Conservation (phyloP, 2,113 vertebrate genomes). For the Chrysemys picta region DNA sequence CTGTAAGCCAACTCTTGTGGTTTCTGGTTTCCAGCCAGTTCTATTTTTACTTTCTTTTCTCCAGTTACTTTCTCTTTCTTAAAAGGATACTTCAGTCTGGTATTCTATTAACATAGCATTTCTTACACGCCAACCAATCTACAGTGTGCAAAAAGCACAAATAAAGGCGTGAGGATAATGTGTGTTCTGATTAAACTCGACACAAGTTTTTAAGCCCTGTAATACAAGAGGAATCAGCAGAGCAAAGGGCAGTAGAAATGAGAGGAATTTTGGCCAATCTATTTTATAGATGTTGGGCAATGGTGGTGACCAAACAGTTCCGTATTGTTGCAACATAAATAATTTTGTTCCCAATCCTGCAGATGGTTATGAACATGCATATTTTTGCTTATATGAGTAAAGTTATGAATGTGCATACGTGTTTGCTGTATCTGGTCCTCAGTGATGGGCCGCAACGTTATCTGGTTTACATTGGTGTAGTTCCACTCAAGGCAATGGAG, state of each 20-base stretch:
- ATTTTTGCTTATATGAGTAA: not conserved
- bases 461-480: no score
- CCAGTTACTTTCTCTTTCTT: not conserved
- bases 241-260: not conserved
- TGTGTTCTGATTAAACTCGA: not conserved
- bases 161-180: not conserved
- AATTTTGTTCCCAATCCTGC: not conserved
- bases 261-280: not conserved
- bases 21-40: constrained; percentile 75
- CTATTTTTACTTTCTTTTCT: constrained; percentile 72
- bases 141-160: constrained; percentile 29
- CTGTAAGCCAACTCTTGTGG: constrained; percentile 69
- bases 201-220: not conserved
- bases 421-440: not conserved
- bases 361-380: fast-evolving
- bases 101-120: constrained; percentile 24
- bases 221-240: not conserved
- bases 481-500: no score
- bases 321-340: not conserved
- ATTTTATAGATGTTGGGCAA: not conserved
- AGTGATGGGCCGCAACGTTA: not conserved
- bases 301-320: not conserved
- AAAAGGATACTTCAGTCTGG: constrained; percentile 34
- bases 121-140: not conserved
- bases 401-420: fast-evolving